Evolutionary conservation across 2,113 vertebrate genomes (phyloP).

Genomic region (Catharus bicknelli): DNA sequence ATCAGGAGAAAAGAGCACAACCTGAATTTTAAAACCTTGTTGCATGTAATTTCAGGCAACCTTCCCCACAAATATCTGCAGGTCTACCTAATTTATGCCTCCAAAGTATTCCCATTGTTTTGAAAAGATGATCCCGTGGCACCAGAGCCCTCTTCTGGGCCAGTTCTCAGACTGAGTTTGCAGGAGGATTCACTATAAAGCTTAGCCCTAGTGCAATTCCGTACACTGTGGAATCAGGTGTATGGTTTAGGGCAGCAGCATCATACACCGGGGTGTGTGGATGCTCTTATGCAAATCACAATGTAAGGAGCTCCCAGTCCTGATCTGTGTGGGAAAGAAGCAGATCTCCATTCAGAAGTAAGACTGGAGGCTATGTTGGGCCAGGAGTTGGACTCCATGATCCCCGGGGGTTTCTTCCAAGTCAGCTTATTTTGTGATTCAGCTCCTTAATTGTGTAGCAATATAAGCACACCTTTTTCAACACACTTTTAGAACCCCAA

Average conservation of each 20-base stretch:
- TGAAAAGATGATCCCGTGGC: not conserved
- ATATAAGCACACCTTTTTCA: not conserved
- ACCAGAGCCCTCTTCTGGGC: not conserved
- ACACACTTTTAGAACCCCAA: not conserved
- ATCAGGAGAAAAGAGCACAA: not conserved
- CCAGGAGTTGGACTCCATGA: fast-evolving
- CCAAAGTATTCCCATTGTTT: not conserved
- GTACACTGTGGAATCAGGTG: not conserved
- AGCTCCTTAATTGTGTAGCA: not conserved
- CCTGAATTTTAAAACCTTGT: not conserved
- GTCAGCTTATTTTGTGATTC: not conserved
- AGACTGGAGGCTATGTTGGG: not conserved
- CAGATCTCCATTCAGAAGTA: not conserved
- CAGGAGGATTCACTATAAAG: not conserved
- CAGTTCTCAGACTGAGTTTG: not conserved
- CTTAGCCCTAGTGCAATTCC: not conserved
- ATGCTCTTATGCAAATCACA: not conserved
- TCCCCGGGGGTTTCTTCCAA: not conserved
- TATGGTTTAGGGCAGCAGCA: not conserved
- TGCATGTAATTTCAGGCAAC: not conserved
- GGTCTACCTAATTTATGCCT: not conserved
- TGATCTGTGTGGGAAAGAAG: not conserved
- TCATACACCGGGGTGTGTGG: not conserved
- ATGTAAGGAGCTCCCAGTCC: not conserved
- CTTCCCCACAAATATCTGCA: not conserved